A percentile compares a stretch with the other conserved stretches of the same genome.
Conservation (phyloP, 2,888 invertebrate species). For the Cosmorhoe ocellata region DNA sequence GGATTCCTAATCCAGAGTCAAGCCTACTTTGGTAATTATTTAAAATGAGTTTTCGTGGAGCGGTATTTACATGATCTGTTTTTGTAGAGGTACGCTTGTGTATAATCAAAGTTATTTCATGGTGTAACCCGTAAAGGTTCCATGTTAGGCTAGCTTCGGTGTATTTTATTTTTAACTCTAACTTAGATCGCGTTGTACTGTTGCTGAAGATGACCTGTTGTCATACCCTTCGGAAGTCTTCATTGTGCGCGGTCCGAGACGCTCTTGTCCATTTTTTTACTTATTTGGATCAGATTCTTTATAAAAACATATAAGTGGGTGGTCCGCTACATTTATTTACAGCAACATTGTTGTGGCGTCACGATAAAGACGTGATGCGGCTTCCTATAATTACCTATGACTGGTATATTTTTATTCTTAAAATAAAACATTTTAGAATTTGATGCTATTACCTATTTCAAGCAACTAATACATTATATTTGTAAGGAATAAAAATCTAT, state of each 20-base stretch:
- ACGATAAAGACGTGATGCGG: slow-evolving; percentile 39
- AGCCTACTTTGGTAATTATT: slow-evolving; percentile 21
- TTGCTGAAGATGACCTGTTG: too few species aligned
- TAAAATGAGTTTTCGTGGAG: slow-evolving; percentile 25
- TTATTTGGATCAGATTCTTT: neutral
- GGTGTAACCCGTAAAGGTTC: too few species aligned
- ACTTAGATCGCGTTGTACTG: too few species aligned
- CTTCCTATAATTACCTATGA: slow-evolving; percentile 37
- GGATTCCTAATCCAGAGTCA: slow-evolving; percentile 17
- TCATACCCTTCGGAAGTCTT: too few species aligned
- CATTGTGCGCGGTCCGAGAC: too few species aligned
- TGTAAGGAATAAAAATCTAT: neutral
- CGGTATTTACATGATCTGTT: neutral
- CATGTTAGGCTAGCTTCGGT: too few species aligned
- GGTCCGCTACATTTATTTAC: slow-evolving; percentile 29
- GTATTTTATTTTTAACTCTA: too few species aligned
- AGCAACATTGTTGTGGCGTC: slow-evolving; percentile 29
- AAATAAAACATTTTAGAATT: slow-evolving; percentile 11
- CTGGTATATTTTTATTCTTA: slow-evolving; percentile 9
- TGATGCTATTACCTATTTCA: neutral
- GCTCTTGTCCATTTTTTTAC: too few species aligned
- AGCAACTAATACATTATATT: slow-evolving; percentile 6
- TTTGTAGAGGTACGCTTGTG: too few species aligned
- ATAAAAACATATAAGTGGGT: slow-evolving; percentile 22
- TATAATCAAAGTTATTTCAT: too few species aligned